phyloP scores from a whole-genome alignment of 2,113 vertebrate genomes.

The Murina feae region DNA sequence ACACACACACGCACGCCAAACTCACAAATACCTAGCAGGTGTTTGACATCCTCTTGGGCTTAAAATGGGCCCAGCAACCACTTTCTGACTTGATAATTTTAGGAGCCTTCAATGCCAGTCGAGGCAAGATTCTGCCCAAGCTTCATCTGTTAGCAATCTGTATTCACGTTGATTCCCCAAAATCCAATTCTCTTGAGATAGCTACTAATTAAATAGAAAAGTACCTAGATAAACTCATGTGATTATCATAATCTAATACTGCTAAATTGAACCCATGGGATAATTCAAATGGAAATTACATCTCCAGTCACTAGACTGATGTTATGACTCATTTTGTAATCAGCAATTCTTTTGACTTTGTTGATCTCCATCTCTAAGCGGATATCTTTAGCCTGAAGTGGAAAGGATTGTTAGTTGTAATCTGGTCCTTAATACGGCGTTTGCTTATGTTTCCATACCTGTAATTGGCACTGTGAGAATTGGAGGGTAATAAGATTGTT shows the following conservation, averaged over 20 bases:
- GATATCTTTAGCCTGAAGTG: neutral
- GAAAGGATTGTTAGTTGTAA: conserved; percentile 22
- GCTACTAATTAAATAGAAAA: conserved; percentile 25
- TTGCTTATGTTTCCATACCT: neutral
- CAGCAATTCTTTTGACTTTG: neutral
- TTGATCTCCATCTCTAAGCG: neutral
- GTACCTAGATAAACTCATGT: neutral
- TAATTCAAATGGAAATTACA: conserved; percentile 35
- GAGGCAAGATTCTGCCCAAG: neutral
- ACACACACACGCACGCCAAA: neutral
- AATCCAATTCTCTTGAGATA: neutral
- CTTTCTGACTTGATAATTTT: neutral
- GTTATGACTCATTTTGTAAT: conserved; percentile 27
- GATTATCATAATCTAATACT: neutral
- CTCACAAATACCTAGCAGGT: neutral
- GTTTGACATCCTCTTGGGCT: neutral
- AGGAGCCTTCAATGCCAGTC: neutral
- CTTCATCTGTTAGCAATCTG: neutral
- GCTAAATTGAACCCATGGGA: neutral
- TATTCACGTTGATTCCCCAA: neutral
- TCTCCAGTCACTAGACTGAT: neutral
- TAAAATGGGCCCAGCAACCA: neutral
- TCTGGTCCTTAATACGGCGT: neutral
- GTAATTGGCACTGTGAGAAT: conserved; percentile 21
- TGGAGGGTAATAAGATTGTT: neutral